phyloP scores from a whole-genome alignment of 2,797 vertebrate species.

The Botia almorhae region DNA sequence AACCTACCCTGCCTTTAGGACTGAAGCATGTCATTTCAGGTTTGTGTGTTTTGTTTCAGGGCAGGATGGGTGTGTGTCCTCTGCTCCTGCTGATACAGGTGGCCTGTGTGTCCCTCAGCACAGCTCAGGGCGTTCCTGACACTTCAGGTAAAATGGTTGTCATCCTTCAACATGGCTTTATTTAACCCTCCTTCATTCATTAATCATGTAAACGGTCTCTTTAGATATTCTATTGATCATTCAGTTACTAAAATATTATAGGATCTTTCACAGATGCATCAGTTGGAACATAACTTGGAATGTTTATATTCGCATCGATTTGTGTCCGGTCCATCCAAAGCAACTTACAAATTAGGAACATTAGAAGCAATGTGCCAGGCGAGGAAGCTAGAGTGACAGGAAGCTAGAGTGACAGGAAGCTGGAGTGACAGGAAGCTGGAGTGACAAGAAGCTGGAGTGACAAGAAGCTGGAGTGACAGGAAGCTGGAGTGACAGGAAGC shows the following conservation, averaged over 20 bases:
- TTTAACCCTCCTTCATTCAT: background rate
- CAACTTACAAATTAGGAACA: background rate
- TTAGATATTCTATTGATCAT: too few relatives aligned
- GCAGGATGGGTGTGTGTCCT: slow-evolving; percentile 83
- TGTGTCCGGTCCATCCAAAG: background rate
- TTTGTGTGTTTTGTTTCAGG: slow-evolving; percentile 62
- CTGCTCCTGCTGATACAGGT: slow-evolving; percentile 79
- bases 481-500: too few relatives aligned
- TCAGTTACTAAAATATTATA: too few relatives aligned
- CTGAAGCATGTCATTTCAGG: background rate
- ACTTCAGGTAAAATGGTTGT: slow-evolving; percentile 64
- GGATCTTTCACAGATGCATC: too few relatives aligned
- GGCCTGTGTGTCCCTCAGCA: slow-evolving; percentile 65
- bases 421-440: too few relatives aligned
- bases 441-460: too few relatives aligned
- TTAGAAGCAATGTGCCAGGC: background rate
- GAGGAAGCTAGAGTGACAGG: too few relatives aligned
- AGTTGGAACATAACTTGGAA: too few relatives aligned
- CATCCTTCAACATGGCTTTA: background rate
- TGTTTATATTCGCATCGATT: too few relatives aligned
- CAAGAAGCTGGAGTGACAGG: too few relatives aligned
- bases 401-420: too few relatives aligned
- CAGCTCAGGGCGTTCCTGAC: slow-evolving; percentile 65
- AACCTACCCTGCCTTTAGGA: background rate
- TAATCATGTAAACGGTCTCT: background rate